Evolutionary conservation across 2,113 vertebrate genomes (phyloP).

Genomic region (Neolamprologus devosi): DNA sequence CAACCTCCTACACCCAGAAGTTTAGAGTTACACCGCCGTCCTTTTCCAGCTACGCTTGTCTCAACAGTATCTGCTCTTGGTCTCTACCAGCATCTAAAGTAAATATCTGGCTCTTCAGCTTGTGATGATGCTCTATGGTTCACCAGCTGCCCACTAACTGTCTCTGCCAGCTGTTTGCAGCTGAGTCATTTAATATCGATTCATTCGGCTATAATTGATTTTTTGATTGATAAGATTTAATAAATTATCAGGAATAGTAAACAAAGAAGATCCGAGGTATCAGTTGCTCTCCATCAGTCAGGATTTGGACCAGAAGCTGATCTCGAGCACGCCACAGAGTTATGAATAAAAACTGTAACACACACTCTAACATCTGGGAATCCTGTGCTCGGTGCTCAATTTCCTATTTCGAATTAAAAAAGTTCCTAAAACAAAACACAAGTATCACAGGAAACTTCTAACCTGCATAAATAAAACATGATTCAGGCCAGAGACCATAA

Average conservation of each 20-base stretch:
- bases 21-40: rapidly evolving
- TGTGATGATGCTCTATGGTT: background rate
- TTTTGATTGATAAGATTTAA: background rate
- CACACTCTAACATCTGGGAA: rapidly evolving
- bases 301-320: background rate
- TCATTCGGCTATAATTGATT: rapidly evolving
- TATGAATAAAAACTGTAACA: background rate
- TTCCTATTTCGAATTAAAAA: background rate
- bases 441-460: background rate
- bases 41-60: background rate
- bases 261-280: background rate
- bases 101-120: background rate
- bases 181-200: rapidly evolving
- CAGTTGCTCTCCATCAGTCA: background rate
- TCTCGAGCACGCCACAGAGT: background rate
- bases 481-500: background rate
- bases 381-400: background rate
- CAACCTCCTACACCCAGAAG: background rate
- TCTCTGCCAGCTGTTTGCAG: background rate
- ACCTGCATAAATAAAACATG: background rate
- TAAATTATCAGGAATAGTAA: background rate
- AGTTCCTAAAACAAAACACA: background rate
- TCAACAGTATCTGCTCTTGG: background rate
- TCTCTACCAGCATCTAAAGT: rapidly evolving
- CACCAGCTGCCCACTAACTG: background rate